Percentiles rank a stretch among this genome's conserved stretches.
Evolutionary conservation across 2,797 vertebrate genomes (phyloP).

Genomic region (Gambusia yucatana): DNA sequence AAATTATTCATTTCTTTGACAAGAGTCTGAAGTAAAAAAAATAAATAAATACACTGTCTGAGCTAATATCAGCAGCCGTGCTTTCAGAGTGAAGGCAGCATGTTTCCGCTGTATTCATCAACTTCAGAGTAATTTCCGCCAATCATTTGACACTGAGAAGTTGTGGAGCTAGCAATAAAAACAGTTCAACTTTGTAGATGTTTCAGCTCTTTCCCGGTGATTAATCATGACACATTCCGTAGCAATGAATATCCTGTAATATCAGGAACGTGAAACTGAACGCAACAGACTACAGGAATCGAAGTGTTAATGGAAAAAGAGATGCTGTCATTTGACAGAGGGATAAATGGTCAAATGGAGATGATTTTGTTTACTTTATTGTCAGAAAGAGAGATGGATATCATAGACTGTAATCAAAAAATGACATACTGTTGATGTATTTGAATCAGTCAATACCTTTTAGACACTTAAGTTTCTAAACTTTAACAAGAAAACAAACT

Average conservation of each 20-base stretch:
- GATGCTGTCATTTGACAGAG: neutral
- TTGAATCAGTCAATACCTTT: neutral
- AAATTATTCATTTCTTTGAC: neutral
- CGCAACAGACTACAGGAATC: neutral
- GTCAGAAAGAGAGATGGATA: neutral
- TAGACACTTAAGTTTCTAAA: neutral
- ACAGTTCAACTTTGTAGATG: neutral
- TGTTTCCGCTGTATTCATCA: neutral
- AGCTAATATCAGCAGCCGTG: neutral
- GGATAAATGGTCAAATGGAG: neutral
- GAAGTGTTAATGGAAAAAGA: neutral
- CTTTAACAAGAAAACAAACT: neutral
- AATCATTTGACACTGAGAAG: neutral
- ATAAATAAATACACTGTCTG: neutral
- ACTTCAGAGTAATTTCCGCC: neutral
- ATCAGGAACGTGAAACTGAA: neutral
- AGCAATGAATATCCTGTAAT: neutral
- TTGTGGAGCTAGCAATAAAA: neutral
- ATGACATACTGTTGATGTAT: neutral
- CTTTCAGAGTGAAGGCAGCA: neutral
- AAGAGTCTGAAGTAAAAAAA: neutral
- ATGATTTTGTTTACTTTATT: neutral
- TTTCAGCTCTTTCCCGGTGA: neutral
- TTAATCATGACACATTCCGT: neutral
- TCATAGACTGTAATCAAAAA: neutral